phyloP scores from a whole-genome alignment of 1,140 invertebrate species.

The Hydropsyche tenuis region DNA sequence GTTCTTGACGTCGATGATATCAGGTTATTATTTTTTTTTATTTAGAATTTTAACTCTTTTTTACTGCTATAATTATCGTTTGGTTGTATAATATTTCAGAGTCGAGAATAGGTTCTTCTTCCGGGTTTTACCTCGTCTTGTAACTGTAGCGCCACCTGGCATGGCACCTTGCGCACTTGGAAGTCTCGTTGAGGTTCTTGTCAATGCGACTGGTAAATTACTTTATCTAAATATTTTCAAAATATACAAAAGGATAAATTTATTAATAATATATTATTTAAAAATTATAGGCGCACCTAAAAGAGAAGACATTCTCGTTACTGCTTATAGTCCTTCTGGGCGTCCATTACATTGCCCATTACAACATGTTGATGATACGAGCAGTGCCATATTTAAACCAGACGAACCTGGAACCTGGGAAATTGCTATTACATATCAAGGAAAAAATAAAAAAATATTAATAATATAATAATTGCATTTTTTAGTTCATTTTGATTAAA shows the following conservation, averaged over 20 bases:
- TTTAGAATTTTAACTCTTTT: neutral
- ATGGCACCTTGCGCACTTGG: conserved; percentile 95
- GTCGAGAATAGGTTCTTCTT: conserved; percentile 76
- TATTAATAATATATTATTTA: conserved; percentile 24
- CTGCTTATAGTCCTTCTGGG: conserved; percentile 87
- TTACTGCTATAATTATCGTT: neutral
- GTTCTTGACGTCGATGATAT: conserved; percentile 70
- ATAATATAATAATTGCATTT: neutral
- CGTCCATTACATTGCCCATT: conserved; percentile 78
- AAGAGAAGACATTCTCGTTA: conserved; percentile 84
- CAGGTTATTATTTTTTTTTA: conserved; percentile 59
- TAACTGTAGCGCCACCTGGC: conserved; percentile 85
- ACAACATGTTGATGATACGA: conserved; percentile 77
- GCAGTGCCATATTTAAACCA: conserved; percentile 94
- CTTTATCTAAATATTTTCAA: conserved; percentile 6
- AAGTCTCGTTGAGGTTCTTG: conserved; percentile 93
- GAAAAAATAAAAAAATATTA: conserved; percentile 73
- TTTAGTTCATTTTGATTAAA: too few relatives aligned
- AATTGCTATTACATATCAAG: conserved; percentile 94
- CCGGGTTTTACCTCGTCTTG: conserved; percentile 82
- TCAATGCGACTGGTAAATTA: conserved; percentile 83
- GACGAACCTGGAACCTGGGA: conserved; percentile 97
- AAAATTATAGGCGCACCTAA: conserved; percentile 73
- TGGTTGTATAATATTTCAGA: conserved; percentile 50
- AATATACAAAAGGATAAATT: conserved; percentile 23